Conservation (phyloP, 2,113 vertebrate species). For the Anarrhichthys ocellatus region DNA sequence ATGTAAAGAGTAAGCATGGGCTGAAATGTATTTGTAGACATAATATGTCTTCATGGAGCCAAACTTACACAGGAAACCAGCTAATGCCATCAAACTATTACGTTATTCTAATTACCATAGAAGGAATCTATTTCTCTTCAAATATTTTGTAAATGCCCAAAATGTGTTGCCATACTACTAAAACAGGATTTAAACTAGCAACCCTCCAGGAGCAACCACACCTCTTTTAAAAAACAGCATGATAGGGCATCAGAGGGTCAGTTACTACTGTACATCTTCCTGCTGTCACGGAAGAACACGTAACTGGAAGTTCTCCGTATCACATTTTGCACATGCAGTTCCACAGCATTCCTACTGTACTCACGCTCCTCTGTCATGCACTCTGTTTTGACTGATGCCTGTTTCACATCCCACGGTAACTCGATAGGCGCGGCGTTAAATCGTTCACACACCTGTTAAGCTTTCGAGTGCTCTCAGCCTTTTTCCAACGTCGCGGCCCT, state of each 20-base stretch:
- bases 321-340: slow-evolving; percentile 58
- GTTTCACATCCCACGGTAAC: slow-evolving; percentile 46
- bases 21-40: slow-evolving; percentile 31
- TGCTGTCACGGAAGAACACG: slow-evolving; percentile 24
- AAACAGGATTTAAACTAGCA: neutral
- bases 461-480: slow-evolving; percentile 38
- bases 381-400: slow-evolving; percentile 50
- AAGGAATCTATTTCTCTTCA: neutral
- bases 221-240: neutral
- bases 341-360: slow-evolving; percentile 3
- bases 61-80: slow-evolving; percentile 39
- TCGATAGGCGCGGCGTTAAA: slow-evolving; percentile 32
- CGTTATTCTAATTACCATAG: slow-evolving; percentile 10
- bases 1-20: slow-evolving; percentile 34
- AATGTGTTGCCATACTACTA: neutral
- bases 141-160: neutral
- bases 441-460: slow-evolving; percentile 63
- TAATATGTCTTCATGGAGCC: slow-evolving; percentile 21
- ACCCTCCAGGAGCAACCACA: neutral
- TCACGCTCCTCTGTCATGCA: slow-evolving; percentile 38
- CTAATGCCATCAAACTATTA: slow-evolving; percentile 14
- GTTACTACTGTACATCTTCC: slow-evolving; percentile 25
- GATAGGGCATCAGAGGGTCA: neutral
- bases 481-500: slow-evolving; percentile 25
- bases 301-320: slow-evolving; percentile 47